A percentile compares a stretch with the other conserved stretches of the same genome.
Conservation (phyloP, 1,140 invertebrate genomes). For the Vollenhovia emeryi region DNA sequence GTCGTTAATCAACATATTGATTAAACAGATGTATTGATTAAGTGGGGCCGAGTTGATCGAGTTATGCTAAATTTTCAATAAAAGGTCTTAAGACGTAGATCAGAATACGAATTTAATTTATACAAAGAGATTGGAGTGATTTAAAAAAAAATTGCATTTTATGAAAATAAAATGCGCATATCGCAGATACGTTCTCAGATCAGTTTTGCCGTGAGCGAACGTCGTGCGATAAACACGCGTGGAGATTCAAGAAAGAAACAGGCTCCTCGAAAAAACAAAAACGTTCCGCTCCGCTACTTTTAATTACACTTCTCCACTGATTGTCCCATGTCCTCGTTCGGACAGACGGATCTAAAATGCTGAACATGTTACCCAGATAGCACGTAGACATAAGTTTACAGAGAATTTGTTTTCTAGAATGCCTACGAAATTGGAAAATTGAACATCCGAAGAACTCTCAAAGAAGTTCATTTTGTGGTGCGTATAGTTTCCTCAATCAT, state of each 20-base stretch:
- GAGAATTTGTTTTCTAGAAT: no score
- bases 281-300: neutral
- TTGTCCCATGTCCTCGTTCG: neutral
- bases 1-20: neutral
- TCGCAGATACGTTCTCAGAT: neutral
- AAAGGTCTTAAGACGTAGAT: neutral
- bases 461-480: no score
- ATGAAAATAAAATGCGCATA: neutral
- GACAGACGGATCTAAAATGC: neutral
- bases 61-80: neutral
- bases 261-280: neutral
- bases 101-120: neutral
- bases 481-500: no score
- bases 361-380: neutral
- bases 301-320: neutral
- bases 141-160: neutral
- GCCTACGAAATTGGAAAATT: no score
- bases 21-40: neutral
- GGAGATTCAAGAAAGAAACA: neutral
- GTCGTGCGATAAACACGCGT: neutral
- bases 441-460: no score
- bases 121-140: neutral
- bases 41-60: neutral
- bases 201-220: neutral
- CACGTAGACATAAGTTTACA: no score